Base-by-base conservation (phyloP, 1,140 invertebrate species). In the Goniozus legneri region DNA sequence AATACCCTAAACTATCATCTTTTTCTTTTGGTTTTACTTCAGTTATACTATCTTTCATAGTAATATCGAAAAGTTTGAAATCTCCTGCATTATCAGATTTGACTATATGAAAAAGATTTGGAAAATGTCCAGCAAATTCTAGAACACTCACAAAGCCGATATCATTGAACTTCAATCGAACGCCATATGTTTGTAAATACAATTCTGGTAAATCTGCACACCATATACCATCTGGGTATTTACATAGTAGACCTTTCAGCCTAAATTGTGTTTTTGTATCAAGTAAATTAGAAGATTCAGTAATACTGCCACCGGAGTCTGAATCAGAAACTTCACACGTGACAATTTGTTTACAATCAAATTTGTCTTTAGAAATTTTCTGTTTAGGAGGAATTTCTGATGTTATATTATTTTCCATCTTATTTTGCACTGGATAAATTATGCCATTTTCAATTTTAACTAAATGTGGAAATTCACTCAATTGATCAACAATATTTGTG, bases 191-290 rank as follows among this genome's bases (percentile, higher is more conserved):
- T 13, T 63, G 31, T 7, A 52, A 12, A 47, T 71, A 76, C 7
- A 55, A 20, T 2, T 50, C 37, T 0, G 71, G 69, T 2, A 76
- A 16, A 0, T 74, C 60, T 0, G 66, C 52, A 44, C 72, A 73
- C 65, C 62, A 70, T 18, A 76, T 75, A 3, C 73, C 73, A 19
- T 72, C 41, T 8, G 64, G 56, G 54, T 63, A 12, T 19, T 65
- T 62, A 14, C 62, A 19, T 8, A 75, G 47, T 4, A 76, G 49
- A 33, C 70, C 57, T 34, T 63, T 21, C n/a, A 76, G 50, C 41
- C 69, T 54, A 31, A 56, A 49, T 35, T 56, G 60, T 0, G 35
- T 56, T 41, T 46, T 65, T 0, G 60, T 40, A n/a, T 33, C 56
- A 7, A 69, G 43, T 2, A 61, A 14, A 12, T 53, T 15, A 13